Conservation (phyloP, 2,113 vertebrate species). For the Seriola dumerili region DNA sequence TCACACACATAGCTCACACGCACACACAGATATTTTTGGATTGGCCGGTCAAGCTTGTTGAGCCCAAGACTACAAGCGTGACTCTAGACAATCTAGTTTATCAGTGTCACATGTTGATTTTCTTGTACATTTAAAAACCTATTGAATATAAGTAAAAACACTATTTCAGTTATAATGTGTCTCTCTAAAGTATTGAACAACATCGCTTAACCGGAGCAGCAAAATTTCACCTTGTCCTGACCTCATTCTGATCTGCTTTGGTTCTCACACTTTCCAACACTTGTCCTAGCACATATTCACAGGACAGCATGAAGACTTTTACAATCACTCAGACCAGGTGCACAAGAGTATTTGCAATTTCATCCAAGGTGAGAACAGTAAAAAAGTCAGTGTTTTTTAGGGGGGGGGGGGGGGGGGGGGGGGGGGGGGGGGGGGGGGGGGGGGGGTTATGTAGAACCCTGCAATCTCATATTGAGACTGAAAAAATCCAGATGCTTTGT, state of each 20-base stretch:
- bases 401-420: too few species aligned
- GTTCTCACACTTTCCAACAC: conserved; percentile 3
- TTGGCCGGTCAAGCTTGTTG: neutral
- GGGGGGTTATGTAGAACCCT: neutral
- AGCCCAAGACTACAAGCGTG: neutral
- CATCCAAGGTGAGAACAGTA: neutral
- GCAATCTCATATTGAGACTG: neutral
- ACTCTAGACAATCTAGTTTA: neutral
- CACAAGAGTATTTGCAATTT: neutral
- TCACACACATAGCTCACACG: neutral
- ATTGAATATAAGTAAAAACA: neutral
- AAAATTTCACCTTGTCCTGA: conserved; percentile 1
- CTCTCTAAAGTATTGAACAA: neutral
- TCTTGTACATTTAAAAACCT: neutral
- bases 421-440: too few species aligned
- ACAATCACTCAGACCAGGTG: neutral
- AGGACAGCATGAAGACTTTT: neutral
- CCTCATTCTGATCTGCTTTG: conserved; percentile 11
- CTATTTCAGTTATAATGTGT: neutral
- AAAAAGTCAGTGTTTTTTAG: neutral
- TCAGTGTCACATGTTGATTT: neutral
- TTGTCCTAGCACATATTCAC: conserved; percentile 19
- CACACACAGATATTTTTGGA: neutral
- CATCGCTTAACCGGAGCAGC: neutral
- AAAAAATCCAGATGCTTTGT: neutral